Base-by-base conservation (phyloP, 2,113 vertebrate genomes). In the Castor canadensis region DNA sequence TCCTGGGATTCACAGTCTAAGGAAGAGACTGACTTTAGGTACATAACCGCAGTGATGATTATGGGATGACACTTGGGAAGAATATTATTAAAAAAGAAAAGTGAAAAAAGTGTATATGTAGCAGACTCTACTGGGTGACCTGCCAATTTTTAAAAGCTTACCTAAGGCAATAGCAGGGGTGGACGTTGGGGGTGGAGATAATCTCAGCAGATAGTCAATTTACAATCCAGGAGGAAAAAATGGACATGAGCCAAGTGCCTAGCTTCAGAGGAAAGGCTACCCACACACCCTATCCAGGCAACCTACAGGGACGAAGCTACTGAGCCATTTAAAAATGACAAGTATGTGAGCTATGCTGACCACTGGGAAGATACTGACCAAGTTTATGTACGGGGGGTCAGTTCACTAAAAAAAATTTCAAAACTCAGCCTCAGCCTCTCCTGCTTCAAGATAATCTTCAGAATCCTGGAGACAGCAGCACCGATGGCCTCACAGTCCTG, bases 241-340 rank as follows among this genome's bases (percentile, higher is more conserved):
- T 93, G 93, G 77, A 91, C 26, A 71, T 26, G 52, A 64, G 62
- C 82, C 97, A 69, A 84, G 58, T 3, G 22, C 16, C 92, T 85
- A 64, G 72, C 45, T 60, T 81, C 38, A 11, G 40, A 35, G 43
- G 38, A 79, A 64, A 38, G 72, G 56, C 80, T 52, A 45, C 45
- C n/a, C 67, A n/a, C 72, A 19, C 1, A 43, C 77, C 40, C 82
- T 77, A 72, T n/a, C 56, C 75, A 28, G 75, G 89, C 38, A 79
- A 93, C 91, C 75, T 28, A 52, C 64, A 62, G n/a, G 49, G 87
- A 76, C 92, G 12, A 43, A 85, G 87, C 84, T 60, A 95, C 17
- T 92, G 96, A 95, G 69, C 94, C 94, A 83, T 87, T 96, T 52
- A 94, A 95, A 96, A 97, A 97, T 94, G 94, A 32, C 86, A 95